phyloP scores from a whole-genome alignment of 2,888 invertebrate genomes.

The Pocota personata region DNA sequence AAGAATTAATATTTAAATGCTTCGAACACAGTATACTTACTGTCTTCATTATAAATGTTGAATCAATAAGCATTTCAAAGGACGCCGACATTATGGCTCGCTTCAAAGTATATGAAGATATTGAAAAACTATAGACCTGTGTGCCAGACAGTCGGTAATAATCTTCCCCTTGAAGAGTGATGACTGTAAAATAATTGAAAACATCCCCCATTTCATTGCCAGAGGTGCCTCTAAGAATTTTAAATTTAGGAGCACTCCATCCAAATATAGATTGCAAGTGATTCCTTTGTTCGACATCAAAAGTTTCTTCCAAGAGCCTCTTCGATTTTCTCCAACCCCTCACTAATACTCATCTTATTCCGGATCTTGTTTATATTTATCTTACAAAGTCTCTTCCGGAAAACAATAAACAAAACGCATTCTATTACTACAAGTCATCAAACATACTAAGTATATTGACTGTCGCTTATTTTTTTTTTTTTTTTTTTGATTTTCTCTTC shows the following conservation, averaged over 20 bases:
- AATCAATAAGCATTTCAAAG: too few relatives aligned
- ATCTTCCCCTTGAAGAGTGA: too few relatives aligned
- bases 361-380: slow-evolving; percentile 35
- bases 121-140: too few relatives aligned
- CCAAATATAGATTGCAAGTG: background rate
- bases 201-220: too few relatives aligned
- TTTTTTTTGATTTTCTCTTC: slow-evolving; percentile 18
- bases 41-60: too few relatives aligned
- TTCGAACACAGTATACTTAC: too few relatives aligned
- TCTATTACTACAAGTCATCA: slow-evolving; percentile 54
- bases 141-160: too few relatives aligned
- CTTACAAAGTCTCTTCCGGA: slow-evolving; percentile 36
- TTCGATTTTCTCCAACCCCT: background rate
- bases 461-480: slow-evolving; percentile 8
- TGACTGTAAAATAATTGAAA: too few relatives aligned
- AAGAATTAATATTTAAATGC: too few relatives aligned
- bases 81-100: too few relatives aligned
- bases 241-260: background rate
- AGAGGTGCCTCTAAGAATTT: background rate
- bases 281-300: slow-evolving; percentile 5
- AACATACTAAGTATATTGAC: slow-evolving; percentile 54
- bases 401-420: slow-evolving; percentile 63
- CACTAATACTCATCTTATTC: slow-evolving; percentile 5
- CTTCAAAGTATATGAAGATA: too few relatives aligned
- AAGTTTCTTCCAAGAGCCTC: background rate